These are phyloP conservation scores for Parambassis ranga DNA, from an alignment of 2,797 vertebrate species.

Conservation along the genomic window DNA sequence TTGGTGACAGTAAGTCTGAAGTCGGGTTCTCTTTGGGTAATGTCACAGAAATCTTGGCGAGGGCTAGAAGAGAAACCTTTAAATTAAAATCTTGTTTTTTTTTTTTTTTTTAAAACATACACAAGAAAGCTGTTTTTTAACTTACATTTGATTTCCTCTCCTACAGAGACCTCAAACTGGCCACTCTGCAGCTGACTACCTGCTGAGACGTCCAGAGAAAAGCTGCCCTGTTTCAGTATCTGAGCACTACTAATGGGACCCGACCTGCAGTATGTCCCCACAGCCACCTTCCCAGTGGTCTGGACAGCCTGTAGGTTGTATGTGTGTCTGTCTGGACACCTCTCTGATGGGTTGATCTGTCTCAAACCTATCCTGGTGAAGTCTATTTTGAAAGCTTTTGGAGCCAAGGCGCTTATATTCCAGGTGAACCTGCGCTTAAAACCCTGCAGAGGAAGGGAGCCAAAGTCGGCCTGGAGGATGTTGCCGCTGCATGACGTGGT, in stretches of 20 bases:
- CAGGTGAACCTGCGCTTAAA: slow-evolving; percentile 87
- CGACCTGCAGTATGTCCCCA: slow-evolving; percentile 70
- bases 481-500: slow-evolving; percentile 73
- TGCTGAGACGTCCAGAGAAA: slow-evolving; percentile 71
- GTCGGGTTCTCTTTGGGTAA: slow-evolving; percentile 74
- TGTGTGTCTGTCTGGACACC: slow-evolving; percentile 78
- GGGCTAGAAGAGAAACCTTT: slow-evolving; percentile 64
- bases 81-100: accelerated
- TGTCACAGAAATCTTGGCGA: slow-evolving; percentile 82
- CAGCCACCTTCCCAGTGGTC: background rate
- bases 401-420: slow-evolving; percentile 67
- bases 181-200: slow-evolving; percentile 40
- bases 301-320: slow-evolving; percentile 72
- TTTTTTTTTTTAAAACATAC: background rate
- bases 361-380: slow-evolving; percentile 77
- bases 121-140: background rate
- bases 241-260: slow-evolving; percentile 56
- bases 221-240: slow-evolving; percentile 45
- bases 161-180: slow-evolving; percentile 54
- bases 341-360: slow-evolving; percentile 77
- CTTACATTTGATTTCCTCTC: slow-evolving; percentile 65
- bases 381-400: slow-evolving; percentile 70
- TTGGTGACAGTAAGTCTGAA: slow-evolving; percentile 84
- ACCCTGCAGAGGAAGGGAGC: slow-evolving; percentile 24
- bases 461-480: slow-evolving; percentile 63